Conservation (phyloP, 2,113 vertebrate genomes). For the Melanostigma gelatinosum region DNA sequence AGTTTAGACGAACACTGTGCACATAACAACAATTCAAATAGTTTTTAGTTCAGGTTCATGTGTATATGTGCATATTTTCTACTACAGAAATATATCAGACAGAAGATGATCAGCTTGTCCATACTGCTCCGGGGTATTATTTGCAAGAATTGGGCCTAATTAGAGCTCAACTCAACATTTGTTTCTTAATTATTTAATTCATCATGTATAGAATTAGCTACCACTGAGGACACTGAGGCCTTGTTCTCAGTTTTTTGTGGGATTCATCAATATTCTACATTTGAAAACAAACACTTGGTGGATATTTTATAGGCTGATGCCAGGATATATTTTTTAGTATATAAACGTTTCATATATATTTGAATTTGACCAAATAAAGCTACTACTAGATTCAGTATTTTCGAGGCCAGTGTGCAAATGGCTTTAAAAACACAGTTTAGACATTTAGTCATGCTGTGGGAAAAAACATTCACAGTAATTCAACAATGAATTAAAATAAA, state of each 20-base stretch:
- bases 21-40: neutral
- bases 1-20: neutral
- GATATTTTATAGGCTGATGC: neutral
- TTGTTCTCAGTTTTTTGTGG: neutral
- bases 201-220: neutral
- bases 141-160: neutral
- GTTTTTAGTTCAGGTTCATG: too few relatives aligned
- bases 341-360: too few relatives aligned
- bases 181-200: neutral
- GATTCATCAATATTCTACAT: neutral
- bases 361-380: too few relatives aligned
- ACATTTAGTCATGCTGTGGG: too few relatives aligned
- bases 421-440: too few relatives aligned
- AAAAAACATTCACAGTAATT: too few relatives aligned
- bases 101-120: neutral
- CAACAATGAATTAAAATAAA: too few relatives aligned
- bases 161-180: neutral
- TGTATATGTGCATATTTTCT: neutral
- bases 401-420: too few relatives aligned
- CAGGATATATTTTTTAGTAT: too few relatives aligned
- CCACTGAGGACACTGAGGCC: neutral
- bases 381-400: too few relatives aligned
- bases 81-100: neutral
- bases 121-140: neutral
- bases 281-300: neutral